Evolutionary conservation across 2,113 vertebrate genomes (phyloP), one percentile per base, ranked within the genome.

Genomic region (Eupsittula cactorum): DNA sequence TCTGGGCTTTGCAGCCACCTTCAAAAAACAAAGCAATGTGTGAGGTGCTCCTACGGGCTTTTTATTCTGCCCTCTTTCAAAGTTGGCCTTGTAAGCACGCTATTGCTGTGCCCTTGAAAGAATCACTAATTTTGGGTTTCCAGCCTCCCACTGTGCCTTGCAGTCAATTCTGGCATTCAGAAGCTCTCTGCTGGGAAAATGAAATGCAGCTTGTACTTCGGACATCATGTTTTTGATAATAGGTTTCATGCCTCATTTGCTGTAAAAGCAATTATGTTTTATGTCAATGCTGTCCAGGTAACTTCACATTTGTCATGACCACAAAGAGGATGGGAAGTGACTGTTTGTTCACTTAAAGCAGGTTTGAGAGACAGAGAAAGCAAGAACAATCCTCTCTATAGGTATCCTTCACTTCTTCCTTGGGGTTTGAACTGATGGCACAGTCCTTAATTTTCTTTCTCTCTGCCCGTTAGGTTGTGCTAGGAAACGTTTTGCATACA

Each of bases 241-340:
- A 95, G 28, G 42, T 95, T 97, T 96, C 89, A 96, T 62, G 93
- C 95, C 62, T 97, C 97, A 93, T 97, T 97, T 96, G 50, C 63
- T 83, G 33, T 76, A 91, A 96, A 96, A 97, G 79, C 73, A 96
- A 96, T 95, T 96, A 96, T 81, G 84, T 81, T 94, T 88, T 95
- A 81, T 78, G 83, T 88, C 88, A 90, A 21, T 16, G 5, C 67
- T 92, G 63, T 92, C 62, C 60, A 82, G 88, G 79, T 90, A 76
- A 33, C 75, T 96, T 89, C 76, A 39, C 62, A 41, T 97, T 90
- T 94, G 64, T 97, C 93, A 71, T 50, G 49, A 69, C 90, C 52
- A 29, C 35, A 90, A 79, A 74, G 76, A 88, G 87, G 57, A 68
- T 69, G 75, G 35, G 44, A 67, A 83, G 69, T 70, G 70, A 42